Evolutionary conservation across 2,888 invertebrate species (phyloP).

Genomic region (Andrena fulva): DNA sequence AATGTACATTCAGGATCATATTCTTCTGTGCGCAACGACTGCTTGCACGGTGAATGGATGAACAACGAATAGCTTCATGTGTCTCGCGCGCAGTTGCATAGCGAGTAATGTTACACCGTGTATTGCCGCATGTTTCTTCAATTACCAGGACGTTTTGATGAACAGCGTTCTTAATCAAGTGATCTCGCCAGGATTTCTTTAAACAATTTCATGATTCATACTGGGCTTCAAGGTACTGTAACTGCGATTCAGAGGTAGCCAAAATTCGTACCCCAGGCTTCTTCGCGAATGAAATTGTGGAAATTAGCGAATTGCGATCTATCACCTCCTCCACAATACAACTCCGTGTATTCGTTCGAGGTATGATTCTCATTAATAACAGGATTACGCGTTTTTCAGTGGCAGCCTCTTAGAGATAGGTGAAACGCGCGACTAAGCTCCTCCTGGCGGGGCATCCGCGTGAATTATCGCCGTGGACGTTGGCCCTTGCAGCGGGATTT

Average conservation of each 20-base stretch:
- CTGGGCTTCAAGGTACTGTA: no score
- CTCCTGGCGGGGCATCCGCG: constrained; percentile 58
- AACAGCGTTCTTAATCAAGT: not conserved
- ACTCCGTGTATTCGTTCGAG: constrained; percentile 30
- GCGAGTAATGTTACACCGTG: not conserved
- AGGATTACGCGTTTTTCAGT: constrained; percentile 65
- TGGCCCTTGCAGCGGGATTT: constrained; percentile 55
- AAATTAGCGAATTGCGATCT: constrained; percentile 12
- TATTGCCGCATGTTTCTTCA: constrained; percentile 2
- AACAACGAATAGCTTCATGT: not conserved
- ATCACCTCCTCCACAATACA: constrained; percentile 45
- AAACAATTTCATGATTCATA: no score
- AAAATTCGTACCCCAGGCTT: not conserved
- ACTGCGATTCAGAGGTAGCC: no score
- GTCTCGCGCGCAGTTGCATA: not conserved
- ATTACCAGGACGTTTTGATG: not conserved
- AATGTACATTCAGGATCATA: not conserved
- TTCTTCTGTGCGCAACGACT: not conserved
- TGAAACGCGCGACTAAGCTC: constrained; percentile 59
- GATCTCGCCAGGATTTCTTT: no score
- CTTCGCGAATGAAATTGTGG: not conserved
- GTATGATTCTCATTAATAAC: constrained; percentile 70
- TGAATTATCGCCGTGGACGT: constrained; percentile 63
- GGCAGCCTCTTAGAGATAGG: constrained; percentile 44
- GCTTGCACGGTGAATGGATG: not conserved